Conservation (phyloP, 2,888 invertebrate genomes). For the Apoda limacodes region DNA sequence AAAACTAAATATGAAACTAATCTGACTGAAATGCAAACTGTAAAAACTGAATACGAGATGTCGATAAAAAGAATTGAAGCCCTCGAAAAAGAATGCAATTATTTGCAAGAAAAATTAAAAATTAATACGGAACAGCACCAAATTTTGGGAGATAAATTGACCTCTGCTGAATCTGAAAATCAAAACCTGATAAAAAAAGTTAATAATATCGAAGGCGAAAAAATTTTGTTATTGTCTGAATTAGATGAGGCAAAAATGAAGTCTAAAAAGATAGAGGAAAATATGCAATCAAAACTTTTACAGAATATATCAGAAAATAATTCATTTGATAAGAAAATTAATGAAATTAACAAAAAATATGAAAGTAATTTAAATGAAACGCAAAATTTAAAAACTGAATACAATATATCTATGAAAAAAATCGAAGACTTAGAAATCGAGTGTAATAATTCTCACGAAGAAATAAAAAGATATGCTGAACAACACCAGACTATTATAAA, state of each 20-base stretch:
- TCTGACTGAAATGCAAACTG: slow-evolving; percentile 15
- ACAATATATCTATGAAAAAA: slow-evolving; percentile 7
- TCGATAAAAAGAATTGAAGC: slow-evolving; percentile 12
- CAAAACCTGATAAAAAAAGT: slow-evolving; percentile 15
- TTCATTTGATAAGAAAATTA: slow-evolving; percentile 5
- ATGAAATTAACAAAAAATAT: slow-evolving; percentile 16
- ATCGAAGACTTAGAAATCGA: slow-evolving; percentile 15
- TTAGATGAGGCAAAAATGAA: slow-evolving; percentile 3
- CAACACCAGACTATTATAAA: too few relatives aligned
- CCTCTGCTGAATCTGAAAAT: slow-evolving; percentile 17
- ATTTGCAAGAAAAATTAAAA: slow-evolving; percentile 21
- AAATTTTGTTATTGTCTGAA: too few relatives aligned
- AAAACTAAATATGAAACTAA: slow-evolving; percentile 15
- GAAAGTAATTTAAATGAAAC: slow-evolving; percentile 9
- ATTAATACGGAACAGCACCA: slow-evolving; percentile 24
- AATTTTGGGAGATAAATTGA: slow-evolving; percentile 18
- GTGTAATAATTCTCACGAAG: slow-evolving; percentile 24
- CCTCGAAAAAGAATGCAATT: slow-evolving; percentile 18
- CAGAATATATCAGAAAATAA: slow-evolving; percentile 1
- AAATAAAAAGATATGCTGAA: too few relatives aligned
- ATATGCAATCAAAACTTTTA: too few relatives aligned
- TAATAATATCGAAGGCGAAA: slow-evolving; percentile 11
- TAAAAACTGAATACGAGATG: slow-evolving; percentile 15
- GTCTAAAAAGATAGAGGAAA: slow-evolving; percentile 4
- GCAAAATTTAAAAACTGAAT: slow-evolving; percentile 10